phyloP scores from a whole-genome alignment of 2,113 vertebrate species.

The Laticauda colubrina region DNA sequence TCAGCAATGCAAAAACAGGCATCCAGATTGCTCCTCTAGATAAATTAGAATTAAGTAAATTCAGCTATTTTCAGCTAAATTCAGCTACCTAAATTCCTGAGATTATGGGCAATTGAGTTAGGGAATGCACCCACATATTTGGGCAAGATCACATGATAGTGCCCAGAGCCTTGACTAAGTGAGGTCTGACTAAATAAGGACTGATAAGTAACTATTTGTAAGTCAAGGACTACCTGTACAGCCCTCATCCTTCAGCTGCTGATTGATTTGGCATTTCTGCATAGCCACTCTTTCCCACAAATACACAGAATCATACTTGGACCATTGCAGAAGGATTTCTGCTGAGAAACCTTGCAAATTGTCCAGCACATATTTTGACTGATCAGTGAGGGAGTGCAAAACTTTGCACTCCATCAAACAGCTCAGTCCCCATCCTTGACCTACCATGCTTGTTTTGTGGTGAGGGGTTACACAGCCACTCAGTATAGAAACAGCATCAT shows the following conservation, averaged over 20 bases:
- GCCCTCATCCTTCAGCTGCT: background rate
- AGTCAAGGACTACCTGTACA: too few relatives aligned
- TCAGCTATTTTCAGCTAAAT: background rate
- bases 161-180: background rate
- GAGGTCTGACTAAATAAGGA: background rate
- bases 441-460: background rate
- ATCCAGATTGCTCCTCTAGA: background rate
- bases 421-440: background rate
- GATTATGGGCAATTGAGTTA: background rate
- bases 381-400: background rate
- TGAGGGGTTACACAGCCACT: background rate
- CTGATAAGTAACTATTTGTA: background rate
- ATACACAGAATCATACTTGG: background rate
- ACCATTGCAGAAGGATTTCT: background rate
- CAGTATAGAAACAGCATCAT: background rate
- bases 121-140: background rate
- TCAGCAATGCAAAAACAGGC: background rate
- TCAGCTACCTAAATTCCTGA: background rate
- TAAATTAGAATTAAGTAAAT: background rate
- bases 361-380: background rate
- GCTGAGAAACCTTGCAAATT: background rate
- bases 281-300: background rate
- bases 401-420: background rate
- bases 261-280: background rate
- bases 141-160: background rate